Percentiles rank a stretch among this genome's conserved stretches.
Conservation (phyloP, 2,113 vertebrate genomes). For the Tragulus kanchil region DNA sequence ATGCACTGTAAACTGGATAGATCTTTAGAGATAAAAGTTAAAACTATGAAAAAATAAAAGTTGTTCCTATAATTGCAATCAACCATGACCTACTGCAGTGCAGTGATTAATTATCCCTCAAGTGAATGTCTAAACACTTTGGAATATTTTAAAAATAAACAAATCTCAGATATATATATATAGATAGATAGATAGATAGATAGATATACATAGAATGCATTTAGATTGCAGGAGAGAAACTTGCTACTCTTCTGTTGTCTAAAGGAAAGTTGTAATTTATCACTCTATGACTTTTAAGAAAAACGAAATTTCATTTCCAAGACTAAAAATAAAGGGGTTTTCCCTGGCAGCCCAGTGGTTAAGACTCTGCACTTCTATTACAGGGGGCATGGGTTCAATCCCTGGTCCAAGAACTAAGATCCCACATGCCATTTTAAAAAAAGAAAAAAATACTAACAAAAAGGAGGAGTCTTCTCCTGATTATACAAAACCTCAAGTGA, state of each 20-base stretch:
- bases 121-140: background rate
- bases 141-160: background rate
- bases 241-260: background rate
- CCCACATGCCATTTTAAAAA: too few species aligned
- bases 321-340: background rate
- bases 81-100: background rate
- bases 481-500: background rate
- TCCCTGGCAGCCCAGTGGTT: too few species aligned
- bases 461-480: background rate
- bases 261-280: constrained; percentile 32
- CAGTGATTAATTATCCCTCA: background rate
- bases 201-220: background rate
- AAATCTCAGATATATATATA: background rate
- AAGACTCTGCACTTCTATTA: too few species aligned
- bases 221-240: background rate
- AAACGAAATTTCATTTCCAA: background rate
- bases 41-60: constrained; percentile 40
- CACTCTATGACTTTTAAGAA: background rate
- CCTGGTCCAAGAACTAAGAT: too few species aligned
- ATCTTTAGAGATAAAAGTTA: constrained; percentile 5
- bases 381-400: too few species aligned
- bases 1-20: background rate
- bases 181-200: too few species aligned
- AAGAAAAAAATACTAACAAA: background rate
- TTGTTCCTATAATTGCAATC: background rate